Evolutionary conservation across 2,113 vertebrate genomes (phyloP).

Genomic region (Gobio gobio): DNA sequence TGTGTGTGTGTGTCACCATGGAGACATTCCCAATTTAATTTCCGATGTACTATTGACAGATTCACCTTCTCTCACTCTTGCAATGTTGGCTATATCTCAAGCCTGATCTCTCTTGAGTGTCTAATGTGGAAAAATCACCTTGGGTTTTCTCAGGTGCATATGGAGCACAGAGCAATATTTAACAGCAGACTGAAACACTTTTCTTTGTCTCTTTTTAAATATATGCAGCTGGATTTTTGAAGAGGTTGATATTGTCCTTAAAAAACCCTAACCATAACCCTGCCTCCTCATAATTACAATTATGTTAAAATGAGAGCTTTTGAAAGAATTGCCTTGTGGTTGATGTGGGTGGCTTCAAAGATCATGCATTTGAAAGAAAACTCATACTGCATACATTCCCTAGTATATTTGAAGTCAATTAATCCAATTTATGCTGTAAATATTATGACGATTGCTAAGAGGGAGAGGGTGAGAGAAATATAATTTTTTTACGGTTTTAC

Average conservation of each 20-base stretch:
- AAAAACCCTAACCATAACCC: slow-evolving; percentile 4
- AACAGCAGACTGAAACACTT: background rate
- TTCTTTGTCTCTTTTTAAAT: background rate
- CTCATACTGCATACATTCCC: background rate
- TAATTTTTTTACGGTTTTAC: too few relatives aligned
- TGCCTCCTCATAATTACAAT: slow-evolving; percentile 15
- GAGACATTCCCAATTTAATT: slow-evolving; percentile 18
- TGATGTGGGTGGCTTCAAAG: slow-evolving; percentile 4
- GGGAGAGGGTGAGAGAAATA: background rate
- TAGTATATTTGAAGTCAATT: background rate
- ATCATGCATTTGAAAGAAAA: background rate
- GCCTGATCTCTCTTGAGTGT: background rate
- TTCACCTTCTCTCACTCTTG: slow-evolving; percentile 12
- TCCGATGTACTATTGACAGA: background rate
- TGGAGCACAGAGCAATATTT: background rate
- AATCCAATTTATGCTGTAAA: background rate
- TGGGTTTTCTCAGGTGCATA: background rate
- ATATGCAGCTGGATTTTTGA: background rate
- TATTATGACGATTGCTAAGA: background rate
- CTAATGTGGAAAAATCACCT: background rate
- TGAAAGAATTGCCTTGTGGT: background rate
- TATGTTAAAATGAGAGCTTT: background rate
- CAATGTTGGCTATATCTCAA: slow-evolving; percentile 2
- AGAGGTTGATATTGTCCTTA: background rate
- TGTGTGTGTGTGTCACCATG: slow-evolving; percentile 12